phyloP scores from a whole-genome alignment of 2,113 vertebrate species.

The Chaetops frenatus region DNA sequence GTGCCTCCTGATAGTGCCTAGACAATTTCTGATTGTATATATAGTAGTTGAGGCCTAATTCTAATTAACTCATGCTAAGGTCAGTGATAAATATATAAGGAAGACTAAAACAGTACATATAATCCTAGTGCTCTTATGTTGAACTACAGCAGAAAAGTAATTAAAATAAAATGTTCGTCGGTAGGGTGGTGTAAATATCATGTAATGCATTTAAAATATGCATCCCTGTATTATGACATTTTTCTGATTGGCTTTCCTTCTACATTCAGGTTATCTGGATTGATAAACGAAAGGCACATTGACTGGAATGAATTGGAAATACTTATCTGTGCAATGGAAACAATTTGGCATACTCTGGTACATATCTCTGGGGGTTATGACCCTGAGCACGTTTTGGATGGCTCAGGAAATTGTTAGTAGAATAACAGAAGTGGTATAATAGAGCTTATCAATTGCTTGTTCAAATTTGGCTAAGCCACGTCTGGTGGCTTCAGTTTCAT shows the following conservation, averaged over 20 bases:
- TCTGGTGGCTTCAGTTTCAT: constrained; percentile 16
- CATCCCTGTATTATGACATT: not conserved
- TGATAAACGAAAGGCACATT: not conserved
- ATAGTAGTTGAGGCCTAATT: not conserved
- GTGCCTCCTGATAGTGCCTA: not conserved
- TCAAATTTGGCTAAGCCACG: not conserved
- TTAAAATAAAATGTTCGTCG: not conserved
- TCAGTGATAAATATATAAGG: not conserved
- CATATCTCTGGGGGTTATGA: not conserved
- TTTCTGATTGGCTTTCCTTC: not conserved
- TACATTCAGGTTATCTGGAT: not conserved
- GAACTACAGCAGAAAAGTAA: not conserved
- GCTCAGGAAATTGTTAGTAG: not conserved
- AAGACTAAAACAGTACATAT: not conserved
- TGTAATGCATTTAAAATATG: not conserved
- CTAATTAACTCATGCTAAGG: not conserved
- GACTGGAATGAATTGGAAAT: not conserved
- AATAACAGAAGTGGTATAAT: not conserved
- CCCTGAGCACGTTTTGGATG: not conserved
- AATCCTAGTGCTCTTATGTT: not conserved
- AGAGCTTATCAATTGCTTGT: not conserved
- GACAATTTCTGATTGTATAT: not conserved
- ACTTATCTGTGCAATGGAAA: not conserved
- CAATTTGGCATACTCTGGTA: not conserved
- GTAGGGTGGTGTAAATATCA: not conserved